Evolutionary conservation across 2,888 invertebrate genomes (phyloP).

Genomic region (Bembecia ichneumoniformis): DNA sequence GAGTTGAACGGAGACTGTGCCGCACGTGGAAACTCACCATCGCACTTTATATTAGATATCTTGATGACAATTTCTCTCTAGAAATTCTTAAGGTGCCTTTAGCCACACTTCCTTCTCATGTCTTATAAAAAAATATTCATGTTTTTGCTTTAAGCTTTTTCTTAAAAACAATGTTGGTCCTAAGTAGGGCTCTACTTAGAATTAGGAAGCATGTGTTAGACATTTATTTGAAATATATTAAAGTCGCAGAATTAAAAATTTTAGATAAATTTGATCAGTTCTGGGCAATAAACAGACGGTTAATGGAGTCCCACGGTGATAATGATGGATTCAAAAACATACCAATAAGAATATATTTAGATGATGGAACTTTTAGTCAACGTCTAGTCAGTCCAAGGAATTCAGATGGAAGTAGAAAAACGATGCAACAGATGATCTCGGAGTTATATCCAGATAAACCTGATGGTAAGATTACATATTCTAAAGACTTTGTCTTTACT

Average conservation of each 20-base stretch:
- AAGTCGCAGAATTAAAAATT: slow-evolving; percentile 12
- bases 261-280: slow-evolving; percentile 98
- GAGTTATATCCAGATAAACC: slow-evolving; percentile 77
- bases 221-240: too few species aligned
- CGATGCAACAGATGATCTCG: slow-evolving; percentile 78
- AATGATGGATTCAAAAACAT: slow-evolving; percentile 90
- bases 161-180: too few species aligned
- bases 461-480: slow-evolving; percentile 27
- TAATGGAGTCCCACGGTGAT: slow-evolving; percentile 90
- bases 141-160: too few species aligned
- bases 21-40: too few species aligned
- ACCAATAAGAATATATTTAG: slow-evolving; percentile 87
- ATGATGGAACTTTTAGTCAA: slow-evolving; percentile 81
- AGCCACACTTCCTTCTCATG: too few species aligned
- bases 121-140: too few species aligned
- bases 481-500: background rate
- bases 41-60: too few species aligned
- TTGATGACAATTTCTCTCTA: too few species aligned
- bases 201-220: too few species aligned
- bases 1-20: too few species aligned
- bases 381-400: slow-evolving; percentile 82
- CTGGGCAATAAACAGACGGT: slow-evolving; percentile 95
- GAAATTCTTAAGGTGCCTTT: too few species aligned
- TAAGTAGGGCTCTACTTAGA: too few species aligned
- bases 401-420: slow-evolving; percentile 80